These are phyloP conservation scores for Gambusia holbrooki DNA, from an alignment of 2,113 vertebrate species.

Conservation along the genomic window DNA sequence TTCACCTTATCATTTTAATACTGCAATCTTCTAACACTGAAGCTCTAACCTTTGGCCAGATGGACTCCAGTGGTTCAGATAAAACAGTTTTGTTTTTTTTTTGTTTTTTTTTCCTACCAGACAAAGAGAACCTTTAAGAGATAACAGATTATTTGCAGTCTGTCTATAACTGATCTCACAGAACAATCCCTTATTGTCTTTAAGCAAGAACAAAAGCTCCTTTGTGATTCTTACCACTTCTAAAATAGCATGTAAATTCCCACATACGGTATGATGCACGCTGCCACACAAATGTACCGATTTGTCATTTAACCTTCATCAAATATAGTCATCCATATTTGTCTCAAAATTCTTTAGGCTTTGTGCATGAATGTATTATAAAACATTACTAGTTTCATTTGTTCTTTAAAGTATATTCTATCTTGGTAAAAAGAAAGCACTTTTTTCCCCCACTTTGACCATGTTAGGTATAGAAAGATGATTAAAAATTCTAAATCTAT, in stretches of 20 bases:
- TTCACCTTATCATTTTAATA: conserved; percentile 14
- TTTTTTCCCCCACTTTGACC: no score
- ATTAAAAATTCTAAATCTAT: no score
- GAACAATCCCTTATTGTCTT: conserved; percentile 41
- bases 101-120: conserved; percentile 9
- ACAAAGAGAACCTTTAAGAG: conserved; percentile 15
- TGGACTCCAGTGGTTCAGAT: background rate
- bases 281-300: background rate
- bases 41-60: conserved; percentile 14
- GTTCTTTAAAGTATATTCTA: background rate
- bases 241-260: conserved; percentile 4
- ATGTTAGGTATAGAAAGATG: no score
- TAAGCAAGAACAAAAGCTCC: conserved; percentile 47
- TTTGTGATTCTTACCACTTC: conserved; percentile 34
- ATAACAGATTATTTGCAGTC: conserved; percentile 11
- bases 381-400: background rate
- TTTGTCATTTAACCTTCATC: background rate
- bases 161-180: conserved; percentile 1
- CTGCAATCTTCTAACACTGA: background rate
- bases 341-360: background rate
- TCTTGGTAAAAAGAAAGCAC: no score
- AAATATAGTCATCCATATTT: background rate
- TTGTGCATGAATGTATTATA: background rate
- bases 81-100: conserved; percentile 16
- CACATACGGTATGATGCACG: background rate